Base-by-base conservation (phyloP, 2,888 invertebrate genomes). In the Entomobrya proxima region DNA sequence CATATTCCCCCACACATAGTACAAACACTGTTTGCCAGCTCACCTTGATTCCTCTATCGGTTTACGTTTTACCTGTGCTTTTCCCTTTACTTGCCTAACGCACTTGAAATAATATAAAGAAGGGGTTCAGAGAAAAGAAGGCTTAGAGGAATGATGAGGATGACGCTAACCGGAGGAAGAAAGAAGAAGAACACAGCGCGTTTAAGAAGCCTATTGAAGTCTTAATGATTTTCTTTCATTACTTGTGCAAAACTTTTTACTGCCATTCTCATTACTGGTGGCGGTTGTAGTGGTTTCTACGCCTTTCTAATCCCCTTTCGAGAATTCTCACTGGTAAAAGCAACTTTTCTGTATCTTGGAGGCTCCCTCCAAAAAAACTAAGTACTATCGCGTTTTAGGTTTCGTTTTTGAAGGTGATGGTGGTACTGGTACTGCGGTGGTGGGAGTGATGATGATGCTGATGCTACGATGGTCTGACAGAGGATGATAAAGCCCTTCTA, bases 141-240 rank as follows among this genome's bases (percentile, higher is more conserved):
- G 11, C 40, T 40, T 40, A 7, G 40, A 7, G 40, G 6, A 44
- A 13, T 44, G 13, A 2, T 44, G 44, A 15, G 44, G 2, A n/a
- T 44, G 9, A 5, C 15, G 2, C 44, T 44, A 44, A n/a, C n/a
- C n/a, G n/a, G 40, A 44, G 44, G 13, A 15, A 13, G n/a, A 40
- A 40, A 40, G 40, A 40, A 40, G 44, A 15, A 15, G 44, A 44
- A 44, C 13, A 44, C 47, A n/a, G n/a, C 9, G 44, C 18, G 52
- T 18, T 18, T 18, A 52, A 52, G n/a, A 52, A 52, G 52, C 52
- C 55, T 55, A 55, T 55, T 55, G 55, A 55, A 24, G 21, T 55
- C 55, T 55, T 55, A 55, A 55, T 55, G 55, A 55, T 55, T 55
- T 55, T 27, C 55, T 55, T 55, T 55, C 55, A 55, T 55, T 55